phyloP scores from a whole-genome alignment of 2,888 invertebrate genomes.

The Eubasilissa splendida region DNA sequence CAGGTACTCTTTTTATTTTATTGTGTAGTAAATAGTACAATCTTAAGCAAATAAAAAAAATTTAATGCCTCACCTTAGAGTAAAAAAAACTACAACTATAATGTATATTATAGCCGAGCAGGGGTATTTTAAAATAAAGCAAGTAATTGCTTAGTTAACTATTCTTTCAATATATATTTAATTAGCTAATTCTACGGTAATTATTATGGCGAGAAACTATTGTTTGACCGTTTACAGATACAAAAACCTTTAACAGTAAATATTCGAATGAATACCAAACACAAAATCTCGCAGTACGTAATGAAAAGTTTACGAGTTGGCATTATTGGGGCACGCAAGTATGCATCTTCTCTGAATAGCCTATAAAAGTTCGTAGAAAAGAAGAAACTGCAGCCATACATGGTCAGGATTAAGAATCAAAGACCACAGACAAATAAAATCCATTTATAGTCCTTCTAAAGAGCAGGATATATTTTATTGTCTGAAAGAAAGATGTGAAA shows the following conservation, averaged over 20 bases:
- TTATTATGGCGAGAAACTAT: neutral
- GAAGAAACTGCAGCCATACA: neutral
- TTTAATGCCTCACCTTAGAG: too few species aligned
- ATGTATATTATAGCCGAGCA: too few species aligned
- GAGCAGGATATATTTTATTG: neutral
- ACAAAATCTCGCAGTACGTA: constrained; percentile 18
- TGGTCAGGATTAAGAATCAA: neutral
- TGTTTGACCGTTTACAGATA: neutral
- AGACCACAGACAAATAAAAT: neutral
- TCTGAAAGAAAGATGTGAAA: too few species aligned
- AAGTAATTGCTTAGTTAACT: neutral
- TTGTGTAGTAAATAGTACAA: too few species aligned
- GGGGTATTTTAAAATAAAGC: too few species aligned
- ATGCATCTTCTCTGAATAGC: neutral
- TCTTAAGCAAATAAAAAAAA: too few species aligned
- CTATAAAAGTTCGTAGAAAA: neutral
- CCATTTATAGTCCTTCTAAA: neutral
- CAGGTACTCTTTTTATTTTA: too few species aligned
- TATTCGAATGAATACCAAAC: neutral
- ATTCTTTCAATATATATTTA: constrained; percentile 23
- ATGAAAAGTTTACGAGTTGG: neutral
- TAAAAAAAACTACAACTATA: too few species aligned
- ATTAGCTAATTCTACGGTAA: constrained; percentile 24
- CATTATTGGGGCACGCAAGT: neutral
- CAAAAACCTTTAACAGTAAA: constrained; percentile 20